Evolutionary conservation across 2,113 vertebrate species (phyloP), one percentile per base, ranked within the genome.

Genomic region (Dinomys branickii): DNA sequence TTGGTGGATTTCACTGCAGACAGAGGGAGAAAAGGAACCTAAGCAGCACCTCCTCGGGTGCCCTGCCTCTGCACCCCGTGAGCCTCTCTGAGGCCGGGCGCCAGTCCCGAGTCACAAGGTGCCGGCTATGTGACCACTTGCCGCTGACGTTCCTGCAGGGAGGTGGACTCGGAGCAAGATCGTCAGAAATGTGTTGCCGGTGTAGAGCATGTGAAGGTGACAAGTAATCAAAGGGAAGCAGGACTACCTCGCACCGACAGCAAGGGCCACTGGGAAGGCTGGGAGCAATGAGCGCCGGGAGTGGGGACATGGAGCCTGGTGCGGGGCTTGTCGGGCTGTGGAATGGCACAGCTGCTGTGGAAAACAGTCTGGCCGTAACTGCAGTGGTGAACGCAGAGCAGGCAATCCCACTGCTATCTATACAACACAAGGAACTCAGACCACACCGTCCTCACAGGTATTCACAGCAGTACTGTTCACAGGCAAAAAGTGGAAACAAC

Each of bases 1-100:
- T 67, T 6, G 50, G 84, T 41, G 88, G 88, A 91, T 89, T 85
- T 94, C 81, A 54, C 94, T 19, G 6, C 54, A 58, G 28, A 77
- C 11, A 22, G 73, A 22, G 67, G 6, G 69, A 61, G 50, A 44
- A 35, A 38, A 35, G 44, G 82, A 41, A 19, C 52, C 52, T 38
- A 67, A 85, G 69, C 7, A 16, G 50, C 22, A 30, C 26, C 65
- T 69, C 22, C 50, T 1, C 0, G 47, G 41, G 33, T 22, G 2
- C 22, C 4, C 1, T 3, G 24, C 30, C 58, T n/a, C 7, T 77
- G 75, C n/a, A 0, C 30, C 75, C 5, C 17, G 11, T 28, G 22
- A 50, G 33, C 28, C 47, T 56, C 20, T 3, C 16, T 0, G 3
- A n/a, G 56, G 9, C 1, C 9, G 56, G 47, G 1, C 1, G 19